A percentile compares a stretch with the other conserved stretches of the same genome.
phyloP scores from a whole-genome alignment of 2,113 vertebrate species.

The Patagioenas fasciata region DNA sequence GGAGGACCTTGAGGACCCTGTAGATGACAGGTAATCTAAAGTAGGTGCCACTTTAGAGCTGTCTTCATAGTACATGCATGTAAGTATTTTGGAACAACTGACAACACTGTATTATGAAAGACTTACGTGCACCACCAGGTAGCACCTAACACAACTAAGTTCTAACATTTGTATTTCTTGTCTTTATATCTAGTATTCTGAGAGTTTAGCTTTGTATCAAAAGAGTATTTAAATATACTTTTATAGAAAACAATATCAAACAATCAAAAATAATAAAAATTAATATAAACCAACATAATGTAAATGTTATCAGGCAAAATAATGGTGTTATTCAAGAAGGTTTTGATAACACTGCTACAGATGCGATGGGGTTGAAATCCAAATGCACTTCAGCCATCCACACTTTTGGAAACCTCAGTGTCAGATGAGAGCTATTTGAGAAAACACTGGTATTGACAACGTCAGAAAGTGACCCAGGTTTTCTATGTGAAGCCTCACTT shows the following conservation, averaged over 20 bases:
- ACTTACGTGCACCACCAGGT: background rate
- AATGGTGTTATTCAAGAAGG: background rate
- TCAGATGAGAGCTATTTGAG: background rate
- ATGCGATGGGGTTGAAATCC: rapidly evolving
- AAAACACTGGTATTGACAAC: background rate
- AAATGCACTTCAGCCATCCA: background rate
- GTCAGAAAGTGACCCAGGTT: background rate
- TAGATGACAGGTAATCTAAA: background rate
- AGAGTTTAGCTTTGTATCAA: background rate
- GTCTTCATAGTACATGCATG: background rate
- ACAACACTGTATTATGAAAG: background rate
- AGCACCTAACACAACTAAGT: background rate
- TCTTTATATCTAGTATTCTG: background rate
- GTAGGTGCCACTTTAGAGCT: background rate
- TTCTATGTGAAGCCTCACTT: background rate
- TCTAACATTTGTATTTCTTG: background rate
- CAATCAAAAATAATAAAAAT: background rate
- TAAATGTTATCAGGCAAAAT: background rate
- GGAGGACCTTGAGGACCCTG: conserved; percentile 82
- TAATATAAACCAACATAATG: background rate
- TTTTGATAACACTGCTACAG: background rate
- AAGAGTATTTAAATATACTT: background rate
- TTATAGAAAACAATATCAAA: background rate
- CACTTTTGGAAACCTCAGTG: background rate
- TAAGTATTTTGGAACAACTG: background rate